Base-by-base conservation (phyloP, 2,113 vertebrate species). In the Picathartes gymnocephalus region DNA sequence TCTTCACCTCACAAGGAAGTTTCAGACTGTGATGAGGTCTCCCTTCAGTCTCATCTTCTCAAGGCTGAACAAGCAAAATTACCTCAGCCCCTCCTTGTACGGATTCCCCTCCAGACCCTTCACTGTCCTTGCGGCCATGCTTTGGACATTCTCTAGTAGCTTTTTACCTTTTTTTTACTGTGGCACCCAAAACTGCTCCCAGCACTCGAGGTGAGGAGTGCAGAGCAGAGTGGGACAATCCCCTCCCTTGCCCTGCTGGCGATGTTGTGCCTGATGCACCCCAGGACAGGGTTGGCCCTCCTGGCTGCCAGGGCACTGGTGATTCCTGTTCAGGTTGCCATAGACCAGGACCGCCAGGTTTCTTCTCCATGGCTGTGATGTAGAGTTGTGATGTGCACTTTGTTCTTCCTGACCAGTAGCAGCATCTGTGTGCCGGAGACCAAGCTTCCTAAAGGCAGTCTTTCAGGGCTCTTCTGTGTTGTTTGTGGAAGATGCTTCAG, bases 241-340 rank as follows among this genome's bases (percentile, higher is more conserved):
- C 14, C 21, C 31, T 56, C 50, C 18, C 9, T 48, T n/a, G 9
- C 42, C 40, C 0, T 0, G 30, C 14, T 54, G 35, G 6, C 0
- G 0, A 9, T 56, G 57, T 21, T 71, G 21, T 10, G 7, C 11
- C 42, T 88, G 57, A 48, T 56, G 35, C 2, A 3, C 11, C 23
- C 9, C 45, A 25, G 45, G n/a, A 47, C 30, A 35, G 0, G 0
- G 0, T 0, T 60, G 28, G 13, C 30, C 16, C 25, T 61, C 21
- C 54, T 68, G 40, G 30, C 30, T 69, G 21, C 47, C 39, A 53
- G n/a, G 28, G 21, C n/a, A 61, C 47, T 47, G 40, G 30, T 47
- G n/a, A 0, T 15, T 47, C 24, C 0, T 35, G 35, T 24, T 18
- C 45, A 53, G 1, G 1, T 35, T 53, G 24, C 28, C 47, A 18